phyloP scores from a whole-genome alignment of 2,888 invertebrate genomes.

The Argyresthia albistria region DNA sequence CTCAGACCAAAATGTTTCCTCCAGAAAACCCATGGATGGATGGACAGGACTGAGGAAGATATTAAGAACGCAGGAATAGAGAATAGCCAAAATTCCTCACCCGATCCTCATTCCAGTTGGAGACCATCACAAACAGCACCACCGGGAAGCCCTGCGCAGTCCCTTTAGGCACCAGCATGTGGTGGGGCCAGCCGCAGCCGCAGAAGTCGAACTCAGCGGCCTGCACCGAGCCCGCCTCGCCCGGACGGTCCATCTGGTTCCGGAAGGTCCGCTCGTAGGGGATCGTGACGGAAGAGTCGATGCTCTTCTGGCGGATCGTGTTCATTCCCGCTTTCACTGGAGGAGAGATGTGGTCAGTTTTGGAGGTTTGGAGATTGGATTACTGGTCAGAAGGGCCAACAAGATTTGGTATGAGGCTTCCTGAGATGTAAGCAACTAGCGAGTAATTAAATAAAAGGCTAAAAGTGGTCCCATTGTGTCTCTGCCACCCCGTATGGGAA shows the following conservation, averaged over 20 bases:
- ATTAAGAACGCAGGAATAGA: too few species aligned
- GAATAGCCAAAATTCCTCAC: slow-evolving; percentile 54
- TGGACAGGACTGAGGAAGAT: too few species aligned
- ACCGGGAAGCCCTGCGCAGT: slow-evolving; percentile 75
- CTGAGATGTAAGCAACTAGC: too few species aligned
- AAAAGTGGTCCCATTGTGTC: too few species aligned
- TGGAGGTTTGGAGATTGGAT: too few species aligned
- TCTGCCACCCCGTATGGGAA: too few species aligned
- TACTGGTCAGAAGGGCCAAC: too few species aligned
- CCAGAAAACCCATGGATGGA: too few species aligned
- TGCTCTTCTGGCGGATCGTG: slow-evolving; percentile 75
- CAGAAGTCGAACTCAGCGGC: slow-evolving; percentile 82
- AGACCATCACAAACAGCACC: slow-evolving; percentile 84
- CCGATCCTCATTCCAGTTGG: slow-evolving; percentile 78
- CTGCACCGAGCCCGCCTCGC: slow-evolving; percentile 55
- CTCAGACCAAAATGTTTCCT: too few species aligned
- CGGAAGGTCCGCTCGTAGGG: slow-evolving; percentile 88
- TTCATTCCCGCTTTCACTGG: slow-evolving; percentile 79
- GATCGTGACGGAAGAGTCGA: slow-evolving; percentile 85
- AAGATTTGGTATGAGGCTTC: too few species aligned
- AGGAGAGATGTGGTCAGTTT: slow-evolving; percentile 5
- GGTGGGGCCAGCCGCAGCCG: slow-evolving; percentile 91
- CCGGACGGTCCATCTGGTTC: slow-evolving; percentile 75
- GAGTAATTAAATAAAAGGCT: too few species aligned
- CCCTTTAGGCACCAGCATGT: slow-evolving; percentile 84